phyloP scores from a whole-genome alignment of 2,797 vertebrate genomes.

The Sebastes taczanowskii region DNA sequence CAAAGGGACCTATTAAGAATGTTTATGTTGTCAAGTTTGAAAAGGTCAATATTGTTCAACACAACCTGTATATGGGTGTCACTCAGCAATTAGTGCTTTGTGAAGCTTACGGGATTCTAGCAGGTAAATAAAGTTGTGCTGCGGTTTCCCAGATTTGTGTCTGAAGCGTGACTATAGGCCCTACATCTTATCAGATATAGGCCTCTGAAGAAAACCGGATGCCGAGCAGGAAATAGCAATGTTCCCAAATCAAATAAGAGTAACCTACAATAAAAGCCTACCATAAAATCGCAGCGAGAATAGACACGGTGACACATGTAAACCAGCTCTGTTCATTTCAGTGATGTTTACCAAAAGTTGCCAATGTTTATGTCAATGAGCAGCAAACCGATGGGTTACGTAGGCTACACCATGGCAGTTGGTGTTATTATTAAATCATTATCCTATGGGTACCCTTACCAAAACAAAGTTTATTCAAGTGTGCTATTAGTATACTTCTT shows the following conservation, averaged over 20 bases:
- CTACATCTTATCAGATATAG: neutral
- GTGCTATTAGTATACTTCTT: no score
- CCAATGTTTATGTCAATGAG: neutral
- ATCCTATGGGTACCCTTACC: no score
- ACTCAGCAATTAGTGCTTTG: neutral
- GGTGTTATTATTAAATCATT: neutral
- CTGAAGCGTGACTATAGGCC: neutral
- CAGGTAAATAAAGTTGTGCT: neutral
- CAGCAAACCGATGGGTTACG: neutral
- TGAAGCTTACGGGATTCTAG: neutral
- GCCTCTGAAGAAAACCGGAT: neutral
- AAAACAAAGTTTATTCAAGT: no score
- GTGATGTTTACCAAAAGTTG: neutral
- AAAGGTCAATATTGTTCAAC: neutral
- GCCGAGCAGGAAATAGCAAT: conserved; percentile 17
- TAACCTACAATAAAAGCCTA: conserved; percentile 5
- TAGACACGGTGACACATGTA: neutral
- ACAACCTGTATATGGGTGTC: neutral
- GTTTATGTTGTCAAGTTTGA: no score
- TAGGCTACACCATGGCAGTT: neutral
- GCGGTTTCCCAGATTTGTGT: neutral
- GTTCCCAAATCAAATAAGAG: neutral
- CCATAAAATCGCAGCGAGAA: neutral
- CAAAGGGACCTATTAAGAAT: no score
- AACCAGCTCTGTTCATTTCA: neutral